Percentiles rank a stretch among this genome's conserved stretches.
Evolutionary conservation across 2,888 invertebrate species (phyloP).

Genomic region (Chesias legatella): DNA sequence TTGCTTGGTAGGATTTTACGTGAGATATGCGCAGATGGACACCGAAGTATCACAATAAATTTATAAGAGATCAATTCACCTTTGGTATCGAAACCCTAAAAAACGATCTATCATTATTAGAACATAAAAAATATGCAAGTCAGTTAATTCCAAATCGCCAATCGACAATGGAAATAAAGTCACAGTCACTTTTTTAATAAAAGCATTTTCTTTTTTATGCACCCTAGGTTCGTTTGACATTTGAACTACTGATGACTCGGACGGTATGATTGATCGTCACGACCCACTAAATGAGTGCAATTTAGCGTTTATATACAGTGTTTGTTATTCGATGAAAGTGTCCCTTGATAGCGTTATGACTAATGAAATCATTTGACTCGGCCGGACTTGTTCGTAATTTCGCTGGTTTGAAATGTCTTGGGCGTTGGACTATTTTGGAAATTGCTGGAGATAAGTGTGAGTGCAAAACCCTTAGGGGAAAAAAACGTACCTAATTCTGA

Average conservation of each 20-base stretch:
- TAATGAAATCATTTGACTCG: too few species aligned
- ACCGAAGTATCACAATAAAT: too few species aligned
- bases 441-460: too few species aligned
- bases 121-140: slow-evolving; percentile 80
- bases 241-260: slow-evolving; percentile 79
- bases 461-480: too few species aligned
- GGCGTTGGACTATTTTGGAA: too few species aligned
- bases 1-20: too few species aligned
- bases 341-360: slow-evolving; percentile 18
- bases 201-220: slow-evolving; percentile 76
- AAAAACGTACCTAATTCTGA: too few species aligned
- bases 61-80: too few species aligned
- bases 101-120: slow-evolving; percentile 80
- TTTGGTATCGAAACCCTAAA: slow-evolving; percentile 32
- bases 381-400: too few species aligned
- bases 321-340: slow-evolving; percentile 59
- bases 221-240: slow-evolving; percentile 80
- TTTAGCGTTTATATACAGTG: slow-evolving; percentile 72
- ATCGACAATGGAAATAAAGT: slow-evolving; percentile 80
- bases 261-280: slow-evolving; percentile 75
- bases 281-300: slow-evolving; percentile 78
- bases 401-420: too few species aligned
- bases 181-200: slow-evolving; percentile 81
- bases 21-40: too few species aligned
- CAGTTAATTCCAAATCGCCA: slow-evolving; percentile 79